Evolutionary conservation across 2,113 vertebrate species (phyloP).

Genomic region (Silurus glanis): DNA sequence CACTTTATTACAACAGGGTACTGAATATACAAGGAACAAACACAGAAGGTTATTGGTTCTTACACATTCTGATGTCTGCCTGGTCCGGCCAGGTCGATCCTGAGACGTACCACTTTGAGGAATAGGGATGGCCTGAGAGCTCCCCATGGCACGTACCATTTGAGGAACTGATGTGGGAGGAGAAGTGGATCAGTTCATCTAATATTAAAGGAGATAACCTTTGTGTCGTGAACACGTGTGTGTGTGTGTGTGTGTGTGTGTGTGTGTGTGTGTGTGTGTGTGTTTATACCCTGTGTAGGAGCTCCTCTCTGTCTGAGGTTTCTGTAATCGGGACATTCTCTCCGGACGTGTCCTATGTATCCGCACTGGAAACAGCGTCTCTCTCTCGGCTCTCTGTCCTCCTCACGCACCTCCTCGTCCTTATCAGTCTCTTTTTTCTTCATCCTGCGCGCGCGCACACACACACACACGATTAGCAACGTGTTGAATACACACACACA

Average conservation of each 20-base stretch:
- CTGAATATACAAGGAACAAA: too few relatives aligned
- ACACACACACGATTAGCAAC: not conserved
- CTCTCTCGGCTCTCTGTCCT: slow-evolving; percentile 88
- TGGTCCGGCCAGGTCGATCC: slow-evolving; percentile 79
- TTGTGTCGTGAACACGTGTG: not conserved
- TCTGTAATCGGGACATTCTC: slow-evolving; percentile 94
- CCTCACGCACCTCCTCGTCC: slow-evolving; percentile 89
- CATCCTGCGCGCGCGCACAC: slow-evolving; percentile 70
- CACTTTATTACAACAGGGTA: too few relatives aligned
- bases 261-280: not conserved
- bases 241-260: not conserved
- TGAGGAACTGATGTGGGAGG: slow-evolving; percentile 75
- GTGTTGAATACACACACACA: not conserved
- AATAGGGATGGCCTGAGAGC: slow-evolving; percentile 84
- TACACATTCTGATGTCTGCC: slow-evolving; percentile 93
- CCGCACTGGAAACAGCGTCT: slow-evolving; percentile 96
- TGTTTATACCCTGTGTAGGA: slow-evolving; percentile 70
- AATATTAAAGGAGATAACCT: not conserved
- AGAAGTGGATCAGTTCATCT: not conserved
- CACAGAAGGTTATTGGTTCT: slow-evolving; percentile 64
- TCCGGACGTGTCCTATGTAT: slow-evolving; percentile 89
- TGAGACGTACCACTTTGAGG: slow-evolving; percentile 67
- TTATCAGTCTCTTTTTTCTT: slow-evolving; percentile 97
- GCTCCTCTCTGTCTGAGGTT: slow-evolving; percentile 84
- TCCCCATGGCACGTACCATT: slow-evolving; percentile 80